Base-by-base conservation (phyloP, 1,140 invertebrate species). In the Sitobion miscanthi region DNA sequence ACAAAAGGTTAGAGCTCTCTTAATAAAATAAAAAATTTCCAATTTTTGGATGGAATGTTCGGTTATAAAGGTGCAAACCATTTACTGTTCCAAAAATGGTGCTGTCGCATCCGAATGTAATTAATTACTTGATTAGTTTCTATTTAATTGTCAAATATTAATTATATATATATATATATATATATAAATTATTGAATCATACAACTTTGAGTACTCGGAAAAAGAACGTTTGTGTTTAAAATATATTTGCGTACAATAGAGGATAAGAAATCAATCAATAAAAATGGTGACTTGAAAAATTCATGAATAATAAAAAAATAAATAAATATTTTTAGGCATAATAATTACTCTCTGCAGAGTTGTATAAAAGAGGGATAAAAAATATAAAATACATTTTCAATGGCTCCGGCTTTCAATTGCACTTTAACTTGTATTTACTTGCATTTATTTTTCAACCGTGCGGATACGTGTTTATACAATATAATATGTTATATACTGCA, bases 351-450 rank as follows among this genome's bases (percentile, higher is more conserved):
- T 77, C n/a, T 77, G 14, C 62, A n/a, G 62, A n/a, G 62, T 35
- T 77, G n/a, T 77, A 35, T 69, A 77, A 17, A 77, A 77, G 30
- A n/a, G 14, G 62, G 14, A 77, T n/a, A 77, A 77, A 77, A 69
- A 30, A 69, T n/a, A 30, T 69, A 14, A 69, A 69, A 77, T 77
- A 77, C 14, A 77, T 17, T 77, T 77, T 77, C 62, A 77, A 77
- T 77, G 6, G n/a, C 62, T 77, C 62, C 5, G 14, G 30, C 17
- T 77, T 77, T n/a, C 30, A 77, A 77, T 77, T 77, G 62, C 62
- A 77, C 62, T 77, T 77, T 17, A 77, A n/a, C 62, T 77, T n/a
- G n/a, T 77, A 77, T 77, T 77, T 77, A 77, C n/a, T 77, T 77
- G 30, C 30, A 77, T 77, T 77, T 77, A 77, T n/a, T 77, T 77